These are phyloP conservation scores for Allobates femoralis DNA, from an alignment of 2,797 vertebrate species.

Conservation along the genomic window DNA sequence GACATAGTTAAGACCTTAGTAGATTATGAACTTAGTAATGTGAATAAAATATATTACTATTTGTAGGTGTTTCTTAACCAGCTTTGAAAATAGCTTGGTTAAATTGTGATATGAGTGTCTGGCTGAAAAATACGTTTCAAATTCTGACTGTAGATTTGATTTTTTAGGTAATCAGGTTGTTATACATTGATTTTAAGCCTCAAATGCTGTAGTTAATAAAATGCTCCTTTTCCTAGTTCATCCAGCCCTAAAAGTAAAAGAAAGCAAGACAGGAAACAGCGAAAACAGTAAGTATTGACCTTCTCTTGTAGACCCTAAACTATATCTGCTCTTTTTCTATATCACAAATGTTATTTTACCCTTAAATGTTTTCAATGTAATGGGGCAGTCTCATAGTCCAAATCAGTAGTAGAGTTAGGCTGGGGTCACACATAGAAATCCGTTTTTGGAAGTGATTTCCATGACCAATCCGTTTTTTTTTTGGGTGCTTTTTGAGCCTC, in stretches of 20 bases:
- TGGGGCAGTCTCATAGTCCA: not conserved
- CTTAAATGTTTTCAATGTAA: not conserved
- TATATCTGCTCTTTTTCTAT: not conserved
- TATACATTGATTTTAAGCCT: not conserved
- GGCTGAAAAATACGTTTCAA: not conserved
- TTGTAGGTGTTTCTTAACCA: not conserved
- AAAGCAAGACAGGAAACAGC: slow-evolving; percentile 91
- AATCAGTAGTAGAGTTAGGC: too few species aligned
- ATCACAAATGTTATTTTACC: not conserved
- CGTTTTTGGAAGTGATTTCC: too few species aligned
- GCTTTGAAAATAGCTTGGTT: not conserved
- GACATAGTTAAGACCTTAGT: too few species aligned
- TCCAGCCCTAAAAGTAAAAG: slow-evolving; percentile 89
- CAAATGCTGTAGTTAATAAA: slow-evolving; percentile 26
- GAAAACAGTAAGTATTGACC: slow-evolving; percentile 89
- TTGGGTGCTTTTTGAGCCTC: too few species aligned
- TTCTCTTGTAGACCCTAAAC: not conserved
- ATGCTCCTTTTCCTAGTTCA: slow-evolving; percentile 78
- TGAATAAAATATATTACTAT: too few species aligned
- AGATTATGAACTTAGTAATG: too few species aligned
- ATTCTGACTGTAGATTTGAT: not conserved
- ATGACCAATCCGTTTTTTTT: too few species aligned
- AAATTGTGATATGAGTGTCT: not conserved
- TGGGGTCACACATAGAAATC: too few species aligned
- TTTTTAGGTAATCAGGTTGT: not conserved